A percentile compares a stretch with the other conserved stretches of the same genome.
These are phyloP conservation scores for Tetrapedia diversipes DNA, from an alignment of 2,888 invertebrate species.

Conservation along the genomic window DNA sequence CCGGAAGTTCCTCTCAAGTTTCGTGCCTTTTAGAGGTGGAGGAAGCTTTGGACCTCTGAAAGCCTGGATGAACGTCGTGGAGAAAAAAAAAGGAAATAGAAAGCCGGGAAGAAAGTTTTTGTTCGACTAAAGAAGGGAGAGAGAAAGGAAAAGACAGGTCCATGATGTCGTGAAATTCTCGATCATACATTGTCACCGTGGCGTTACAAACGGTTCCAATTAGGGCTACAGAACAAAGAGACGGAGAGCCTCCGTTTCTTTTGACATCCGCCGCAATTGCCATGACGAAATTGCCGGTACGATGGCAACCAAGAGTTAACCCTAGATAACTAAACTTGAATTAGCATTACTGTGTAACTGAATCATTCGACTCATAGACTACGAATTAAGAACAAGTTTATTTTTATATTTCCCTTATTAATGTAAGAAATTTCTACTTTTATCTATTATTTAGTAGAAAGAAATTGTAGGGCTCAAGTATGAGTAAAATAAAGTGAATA, in stretches of 20 bases:
- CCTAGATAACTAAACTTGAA: too few relatives aligned
- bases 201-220: conserved; percentile 41
- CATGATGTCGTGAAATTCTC: conserved; percentile 11
- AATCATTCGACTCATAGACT: too few relatives aligned
- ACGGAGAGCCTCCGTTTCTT: conserved; percentile 20
- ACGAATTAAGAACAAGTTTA: too few relatives aligned
- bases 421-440: too few relatives aligned
- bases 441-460: too few relatives aligned
- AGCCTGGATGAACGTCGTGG: not conserved
- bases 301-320: conserved; percentile 21
- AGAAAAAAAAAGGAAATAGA: not conserved
- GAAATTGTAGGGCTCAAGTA: too few relatives aligned
- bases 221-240: conserved; percentile 26
- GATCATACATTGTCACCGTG: conserved; percentile 24
- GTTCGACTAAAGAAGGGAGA: not conserved
- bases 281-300: conserved; percentile 35
- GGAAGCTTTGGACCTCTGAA: conserved; percentile 15
- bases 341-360: too few relatives aligned
- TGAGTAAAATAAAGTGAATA: too few relatives aligned
- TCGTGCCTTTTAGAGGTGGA: not conserved
- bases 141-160: not conserved
- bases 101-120: conserved; percentile 13
- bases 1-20: conserved; percentile 17
- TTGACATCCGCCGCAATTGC: conserved; percentile 40
- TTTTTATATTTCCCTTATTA: too few relatives aligned